These are phyloP conservation scores for Callipepla californica DNA, from an alignment of 2,113 vertebrate species.

Conservation along the genomic window DNA sequence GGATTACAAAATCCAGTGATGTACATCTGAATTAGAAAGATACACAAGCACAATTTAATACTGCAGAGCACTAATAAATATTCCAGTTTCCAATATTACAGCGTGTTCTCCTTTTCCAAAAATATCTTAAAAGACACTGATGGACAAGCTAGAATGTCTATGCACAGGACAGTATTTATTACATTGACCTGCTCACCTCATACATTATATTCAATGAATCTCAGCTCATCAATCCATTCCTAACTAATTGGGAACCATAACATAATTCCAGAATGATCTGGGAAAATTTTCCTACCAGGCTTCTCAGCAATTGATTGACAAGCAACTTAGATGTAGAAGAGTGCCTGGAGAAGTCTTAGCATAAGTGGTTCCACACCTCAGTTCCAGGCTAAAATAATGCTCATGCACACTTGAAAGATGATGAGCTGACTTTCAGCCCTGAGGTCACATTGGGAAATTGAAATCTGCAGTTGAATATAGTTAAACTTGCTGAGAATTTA, in stretches of 20 bases:
- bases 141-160: background rate
- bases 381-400: background rate
- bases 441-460: background rate
- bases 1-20: background rate
- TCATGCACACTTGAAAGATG: background rate
- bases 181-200: background rate
- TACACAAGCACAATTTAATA: background rate
- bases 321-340: background rate
- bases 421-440: background rate
- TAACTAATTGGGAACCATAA: background rate
- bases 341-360: background rate
- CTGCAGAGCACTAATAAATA: background rate
- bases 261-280: background rate
- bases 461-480: background rate
- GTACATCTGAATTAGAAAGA: background rate
- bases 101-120: background rate
- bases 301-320: background rate
- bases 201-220: background rate
- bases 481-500: background rate
- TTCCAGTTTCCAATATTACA: background rate
- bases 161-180: background rate
- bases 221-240: background rate
- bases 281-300: background rate
- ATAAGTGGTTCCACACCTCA: background rate
- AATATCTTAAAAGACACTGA: background rate